Evolutionary conservation across 2,888 invertebrate genomes (phyloP).

Genomic region (Periphyllus acericola): DNA sequence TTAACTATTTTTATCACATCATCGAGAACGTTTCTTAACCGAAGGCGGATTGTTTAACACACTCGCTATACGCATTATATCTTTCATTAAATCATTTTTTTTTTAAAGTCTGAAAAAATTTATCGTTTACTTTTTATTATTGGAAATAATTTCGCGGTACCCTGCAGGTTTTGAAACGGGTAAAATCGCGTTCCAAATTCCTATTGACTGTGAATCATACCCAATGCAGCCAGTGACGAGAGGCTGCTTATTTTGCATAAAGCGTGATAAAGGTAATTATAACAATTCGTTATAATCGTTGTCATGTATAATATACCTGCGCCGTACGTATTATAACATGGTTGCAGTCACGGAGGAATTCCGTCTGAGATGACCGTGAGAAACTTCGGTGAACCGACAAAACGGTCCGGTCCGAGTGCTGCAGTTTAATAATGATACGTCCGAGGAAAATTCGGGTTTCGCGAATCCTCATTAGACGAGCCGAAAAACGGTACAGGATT

Average conservation of each 20-base stretch:
- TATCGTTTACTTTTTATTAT: no score
- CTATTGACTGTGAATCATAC: not conserved
- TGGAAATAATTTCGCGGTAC: no score
- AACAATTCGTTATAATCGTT: not conserved
- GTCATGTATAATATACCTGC: not conserved
- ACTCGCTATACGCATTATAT: no score
- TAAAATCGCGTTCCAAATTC: no score
- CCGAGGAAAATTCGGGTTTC: constrained; percentile 22
- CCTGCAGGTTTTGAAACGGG: no score
- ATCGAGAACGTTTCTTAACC: no score
- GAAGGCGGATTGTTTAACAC: no score
- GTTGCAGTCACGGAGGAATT: not conserved
- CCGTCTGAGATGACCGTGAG: constrained; percentile 16
- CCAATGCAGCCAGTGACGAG: not conserved
- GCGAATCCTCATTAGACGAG: not conserved
- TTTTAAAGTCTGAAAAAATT: no score
- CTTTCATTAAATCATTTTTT: no score
- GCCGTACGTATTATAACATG: no score
- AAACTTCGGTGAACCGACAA: constrained; percentile 14
- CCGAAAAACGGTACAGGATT: not conserved
- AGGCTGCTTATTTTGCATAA: not conserved
- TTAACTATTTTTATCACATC: no score
- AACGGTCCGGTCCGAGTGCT: not conserved
- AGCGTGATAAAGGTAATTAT: not conserved
- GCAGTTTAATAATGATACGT: constrained; percentile 33